Evolutionary conservation across 1,140 invertebrate genomes (phyloP).

Genomic region (Lucilia cuprina): DNA sequence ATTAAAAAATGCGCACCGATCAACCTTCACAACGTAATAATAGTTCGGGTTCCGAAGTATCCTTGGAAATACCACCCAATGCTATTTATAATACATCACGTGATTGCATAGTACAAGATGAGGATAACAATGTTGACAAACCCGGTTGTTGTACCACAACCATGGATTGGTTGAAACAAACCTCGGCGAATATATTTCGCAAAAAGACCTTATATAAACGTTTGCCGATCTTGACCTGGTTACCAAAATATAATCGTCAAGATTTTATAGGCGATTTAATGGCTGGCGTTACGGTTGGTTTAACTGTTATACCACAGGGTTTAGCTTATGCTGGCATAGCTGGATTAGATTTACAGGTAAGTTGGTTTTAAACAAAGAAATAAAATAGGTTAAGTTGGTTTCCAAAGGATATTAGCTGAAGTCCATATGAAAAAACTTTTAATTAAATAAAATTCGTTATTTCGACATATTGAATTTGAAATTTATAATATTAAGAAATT

Average conservation of each 20-base stretch:
- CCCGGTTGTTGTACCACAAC: slow-evolving; percentile 20
- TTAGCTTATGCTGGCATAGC: slow-evolving; percentile 87
- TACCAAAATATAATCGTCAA: slow-evolving; percentile 74
- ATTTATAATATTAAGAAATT: too few relatives aligned
- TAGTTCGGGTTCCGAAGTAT: slow-evolving; percentile 47
- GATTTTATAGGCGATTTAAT: slow-evolving; percentile 76
- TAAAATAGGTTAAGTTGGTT: too few relatives aligned
- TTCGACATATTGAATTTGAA: too few relatives aligned
- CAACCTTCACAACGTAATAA: slow-evolving; percentile 3
- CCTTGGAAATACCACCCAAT: slow-evolving; percentile 56
- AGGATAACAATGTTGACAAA: slow-evolving; percentile 41
- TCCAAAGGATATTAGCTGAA: too few relatives aligned
- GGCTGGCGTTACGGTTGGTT: slow-evolving; percentile 85
- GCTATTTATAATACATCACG: slow-evolving; percentile 53
- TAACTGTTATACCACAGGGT: slow-evolving; percentile 84
- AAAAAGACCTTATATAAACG: slow-evolving; percentile 75
- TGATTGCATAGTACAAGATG: slow-evolving; percentile 55
- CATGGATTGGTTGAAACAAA: slow-evolving; percentile 35
- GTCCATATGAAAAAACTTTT: too few relatives aligned
- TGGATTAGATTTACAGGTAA: slow-evolving; percentile 72
- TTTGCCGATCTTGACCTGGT: slow-evolving; percentile 77
- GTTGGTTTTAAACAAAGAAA: background rate
- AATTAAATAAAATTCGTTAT: too few relatives aligned
- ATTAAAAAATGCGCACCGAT: slow-evolving; percentile 7
- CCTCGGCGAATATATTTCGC: slow-evolving; percentile 52